Evolutionary conservation across 1,140 invertebrate species (phyloP), one percentile per base, ranked within the genome.

Genomic region (Palaemon carinicauda): DNA sequence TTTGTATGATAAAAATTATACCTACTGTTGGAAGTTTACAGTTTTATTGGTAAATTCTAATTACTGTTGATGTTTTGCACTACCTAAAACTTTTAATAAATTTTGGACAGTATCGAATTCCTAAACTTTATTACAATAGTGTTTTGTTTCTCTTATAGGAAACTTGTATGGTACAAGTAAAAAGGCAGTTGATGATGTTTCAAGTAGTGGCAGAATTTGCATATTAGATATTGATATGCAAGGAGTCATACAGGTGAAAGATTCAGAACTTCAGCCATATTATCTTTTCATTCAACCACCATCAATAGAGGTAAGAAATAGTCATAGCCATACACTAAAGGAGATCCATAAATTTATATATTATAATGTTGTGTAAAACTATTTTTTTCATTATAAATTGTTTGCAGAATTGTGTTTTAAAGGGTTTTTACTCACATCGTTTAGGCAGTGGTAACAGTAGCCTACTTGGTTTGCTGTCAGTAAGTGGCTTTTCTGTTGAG

Each of bases 151-250:
- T 41, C 15, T 24, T 65, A 21, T 52, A 89, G 96, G 96, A 14
- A 99, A 99, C 91, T 92, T 96, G 90, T 99, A 99, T 93, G 98
- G 98, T 78, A 99, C 98, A 14, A 98, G 89, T 71, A 84, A 83
- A 74, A 85, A 93, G 90, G 95, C 98, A 0, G 96, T 99, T 0
- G 93, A 96, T 91, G 94, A 95, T 89, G 96, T 99, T 0, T 93
- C 94, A 81, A 92, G 93, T 17, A 92, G 93, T 71, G 98, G 97
- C 1, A 96, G 96, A 91, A 95, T 99, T 21, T 99, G 98, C 91
- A 95, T 99, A 51, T 91, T 99, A 80, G 98, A 99, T 91, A 97
- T 99, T 90, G 98, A 99, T 88, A 95, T 97, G 41, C 96, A 99
- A 93, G 98, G 98, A 51, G 98, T 99, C 0, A 96, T 96, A 90